These are phyloP conservation scores for Myodes glareolus DNA, from an alignment of 2,113 vertebrate genomes.

Conservation along the genomic window DNA sequence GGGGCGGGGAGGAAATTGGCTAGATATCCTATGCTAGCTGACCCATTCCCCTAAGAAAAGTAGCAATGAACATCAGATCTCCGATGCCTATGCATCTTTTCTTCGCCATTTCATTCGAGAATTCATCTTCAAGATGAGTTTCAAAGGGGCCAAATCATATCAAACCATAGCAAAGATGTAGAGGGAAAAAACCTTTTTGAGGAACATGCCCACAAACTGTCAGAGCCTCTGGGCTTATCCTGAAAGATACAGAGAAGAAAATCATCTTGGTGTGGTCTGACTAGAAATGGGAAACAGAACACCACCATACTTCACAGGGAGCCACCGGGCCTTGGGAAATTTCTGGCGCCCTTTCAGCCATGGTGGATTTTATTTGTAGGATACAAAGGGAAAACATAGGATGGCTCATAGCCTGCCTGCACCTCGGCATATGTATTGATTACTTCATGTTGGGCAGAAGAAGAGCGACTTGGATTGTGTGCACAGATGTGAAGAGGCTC, in stretches of 20 bases:
- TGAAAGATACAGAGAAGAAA: conserved; percentile 86
- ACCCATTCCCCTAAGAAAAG: not conserved
- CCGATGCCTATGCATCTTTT: not conserved
- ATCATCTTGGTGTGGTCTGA: conserved; percentile 77
- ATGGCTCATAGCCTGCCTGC: not conserved
- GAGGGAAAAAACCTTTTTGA: conserved; percentile 86
- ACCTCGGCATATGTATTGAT: not conserved
- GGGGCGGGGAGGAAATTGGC: not conserved
- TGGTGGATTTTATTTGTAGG: conserved; percentile 76
- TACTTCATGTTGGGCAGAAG: not conserved
- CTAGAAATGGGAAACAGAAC: conserved; percentile 69
- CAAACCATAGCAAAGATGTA: conserved; percentile 75
- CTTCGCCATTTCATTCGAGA: not conserved
- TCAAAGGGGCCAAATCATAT: not conserved
- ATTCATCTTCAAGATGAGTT: not conserved
- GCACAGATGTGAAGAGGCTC: not conserved
- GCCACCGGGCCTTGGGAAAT: conserved; percentile 84
- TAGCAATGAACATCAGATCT: not conserved
- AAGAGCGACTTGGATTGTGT: not conserved
- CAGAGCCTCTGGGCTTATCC: conserved; percentile 85
- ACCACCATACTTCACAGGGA: conserved; percentile 70
- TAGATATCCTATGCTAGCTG: not conserved
- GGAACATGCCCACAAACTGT: conserved; percentile 83
- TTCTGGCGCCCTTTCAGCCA: conserved; percentile 79
- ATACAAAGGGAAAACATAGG: conserved; percentile 57